Evolutionary conservation across 92 coral and sea anemone species (phyloP), one percentile per base, ranked within the genome.

Genomic region (Isaurus tuberculatus): DNA sequence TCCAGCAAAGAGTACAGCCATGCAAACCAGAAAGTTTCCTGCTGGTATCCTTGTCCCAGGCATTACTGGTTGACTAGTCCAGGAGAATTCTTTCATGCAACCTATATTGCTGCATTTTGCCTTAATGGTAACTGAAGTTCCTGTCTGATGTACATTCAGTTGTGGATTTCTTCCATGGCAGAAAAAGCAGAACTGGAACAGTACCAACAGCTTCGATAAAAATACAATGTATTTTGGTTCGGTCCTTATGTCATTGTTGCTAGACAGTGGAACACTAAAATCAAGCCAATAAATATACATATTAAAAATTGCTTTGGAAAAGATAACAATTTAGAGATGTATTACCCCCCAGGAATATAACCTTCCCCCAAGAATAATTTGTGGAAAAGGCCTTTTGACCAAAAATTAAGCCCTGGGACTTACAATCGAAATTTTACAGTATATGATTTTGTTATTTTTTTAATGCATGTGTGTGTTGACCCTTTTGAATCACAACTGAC

Each of bases 1-100:
- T 42, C 82, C 86, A 34, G 90, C 90, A 70, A 80, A 86, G 44
- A 86, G 72, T 37, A 72, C 63, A 32, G 87, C 87, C 91, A 87
- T 87, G 26, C 73, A 43, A 8, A 80, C 29, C 58, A 86, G 89
- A 63, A 79, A 80, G 73, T 86, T 86, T 22, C 89, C 86, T 22
- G 85, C 91, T 48, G 65, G 83, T 82, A 72, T 53, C 49, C 57
- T 83, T 28, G 82, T 66, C 61, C 91, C 82, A 22, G 87, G 81
- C 31, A 82, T 71, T 28, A 42, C 42, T 20, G 72, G 61, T 70
- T 84, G 87, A 84, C 87, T 73, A 34, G 51, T 72, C 87, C 87
- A 84, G 25, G 36, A 30, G 55, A 71, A 73, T 17, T 72, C 82
- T 27, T 46, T 84, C 65, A 42, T 10, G 58, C 82, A 84, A 25